Conservation (phyloP, 2,888 invertebrate species). For the Archips crataeganus region DNA sequence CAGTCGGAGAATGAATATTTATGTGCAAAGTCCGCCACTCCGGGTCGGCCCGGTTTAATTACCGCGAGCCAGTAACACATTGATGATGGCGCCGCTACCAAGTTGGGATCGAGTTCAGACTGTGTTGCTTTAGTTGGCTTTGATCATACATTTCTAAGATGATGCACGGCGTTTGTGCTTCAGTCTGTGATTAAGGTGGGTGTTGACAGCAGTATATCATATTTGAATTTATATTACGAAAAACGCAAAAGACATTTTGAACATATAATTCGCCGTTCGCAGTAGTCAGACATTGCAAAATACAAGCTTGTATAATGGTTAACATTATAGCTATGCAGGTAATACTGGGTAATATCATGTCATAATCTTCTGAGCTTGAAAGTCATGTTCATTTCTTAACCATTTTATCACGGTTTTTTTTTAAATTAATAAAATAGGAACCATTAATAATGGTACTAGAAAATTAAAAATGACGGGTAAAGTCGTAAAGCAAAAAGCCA, state of each 20-base stretch:
- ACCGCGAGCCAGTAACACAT: constrained; percentile 51
- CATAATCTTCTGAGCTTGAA: too few relatives aligned
- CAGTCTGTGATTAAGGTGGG: not conserved
- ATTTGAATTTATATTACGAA: not conserved
- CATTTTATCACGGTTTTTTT: too few relatives aligned
- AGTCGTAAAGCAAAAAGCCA: not conserved
- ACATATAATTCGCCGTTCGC: too few relatives aligned
- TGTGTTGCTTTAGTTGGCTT: constrained; percentile 27
- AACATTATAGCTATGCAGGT: too few relatives aligned
- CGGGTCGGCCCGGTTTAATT: constrained; percentile 51
- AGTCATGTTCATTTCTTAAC: too few relatives aligned
- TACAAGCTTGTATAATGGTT: too few relatives aligned
- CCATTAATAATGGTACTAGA: too few relatives aligned
- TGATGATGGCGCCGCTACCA: constrained; percentile 31
- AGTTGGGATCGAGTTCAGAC: constrained; percentile 25
- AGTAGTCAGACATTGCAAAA: too few relatives aligned
- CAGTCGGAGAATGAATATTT: constrained; percentile 69
- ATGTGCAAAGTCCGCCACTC: constrained; percentile 54
- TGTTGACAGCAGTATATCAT: not conserved
- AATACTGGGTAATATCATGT: too few relatives aligned
- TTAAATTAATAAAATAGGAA: too few relatives aligned
- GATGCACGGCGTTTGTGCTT: constrained; percentile 8
- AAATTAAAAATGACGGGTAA: not conserved
- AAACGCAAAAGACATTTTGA: too few relatives aligned
- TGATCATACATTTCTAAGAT: constrained; percentile 28